A percentile compares a stretch with the other conserved stretches of the same genome.
These are phyloP conservation scores for Tychaedon coryphoeus DNA, from an alignment of 2,113 vertebrate genomes.

Conservation along the genomic window DNA sequence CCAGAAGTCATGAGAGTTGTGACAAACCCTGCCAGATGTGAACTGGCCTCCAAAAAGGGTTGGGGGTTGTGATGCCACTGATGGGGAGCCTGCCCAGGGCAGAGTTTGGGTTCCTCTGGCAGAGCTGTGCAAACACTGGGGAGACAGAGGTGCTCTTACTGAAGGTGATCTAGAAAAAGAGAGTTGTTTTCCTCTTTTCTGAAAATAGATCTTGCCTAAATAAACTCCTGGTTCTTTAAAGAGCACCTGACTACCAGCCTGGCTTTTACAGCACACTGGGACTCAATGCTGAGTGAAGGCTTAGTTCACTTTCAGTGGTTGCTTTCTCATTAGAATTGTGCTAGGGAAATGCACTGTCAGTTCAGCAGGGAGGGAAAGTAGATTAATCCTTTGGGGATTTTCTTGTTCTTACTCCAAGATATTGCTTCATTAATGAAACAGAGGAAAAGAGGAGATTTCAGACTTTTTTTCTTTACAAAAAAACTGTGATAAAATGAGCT, in stretches of 20 bases:
- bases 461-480: neutral
- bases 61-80: neutral
- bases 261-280: neutral
- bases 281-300: neutral
- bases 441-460: neutral
- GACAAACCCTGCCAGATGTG: neutral
- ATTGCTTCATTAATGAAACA: neutral
- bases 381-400: neutral
- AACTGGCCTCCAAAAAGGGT: neutral
- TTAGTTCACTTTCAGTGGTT: neutral
- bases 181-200: neutral
- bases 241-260: neutral
- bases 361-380: neutral
- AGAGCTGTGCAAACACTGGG: neutral
- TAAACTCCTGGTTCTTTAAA: neutral
- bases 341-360: neutral
- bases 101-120: neutral
- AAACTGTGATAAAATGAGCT: neutral
- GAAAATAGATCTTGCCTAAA: slow-evolving; percentile 6
- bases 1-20: neutral
- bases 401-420: neutral
- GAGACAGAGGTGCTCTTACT: neutral
- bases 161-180: neutral
- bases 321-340: neutral
- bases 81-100: neutral